Base-by-base conservation (phyloP, 2,888 invertebrate genomes). In the Chaetogeoica ovagalla region DNA sequence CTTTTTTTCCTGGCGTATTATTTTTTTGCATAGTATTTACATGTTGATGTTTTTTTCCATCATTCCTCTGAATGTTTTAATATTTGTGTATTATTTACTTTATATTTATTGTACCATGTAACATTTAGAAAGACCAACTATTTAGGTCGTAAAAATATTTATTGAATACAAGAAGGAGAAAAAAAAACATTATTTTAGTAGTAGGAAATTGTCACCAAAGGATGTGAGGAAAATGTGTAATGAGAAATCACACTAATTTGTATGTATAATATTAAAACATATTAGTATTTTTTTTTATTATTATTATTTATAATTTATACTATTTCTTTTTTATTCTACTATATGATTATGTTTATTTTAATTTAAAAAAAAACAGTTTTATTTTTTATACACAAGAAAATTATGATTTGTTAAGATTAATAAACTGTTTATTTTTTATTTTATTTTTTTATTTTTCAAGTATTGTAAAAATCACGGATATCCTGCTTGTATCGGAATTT, bases 171-270 rank as follows among this genome's bases (percentile, higher is more conserved):
- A 60, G 37, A 57, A 65, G 65, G 52, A 62, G 65, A 59, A 75
- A 74, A 65, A 57, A 59, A 65, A 5, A 75, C 48, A 71, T 63
- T 63, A 79, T 79, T 71, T 77, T 79, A 77, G 77, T 79, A 71
- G 63, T 79, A 79, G 79, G 30, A 79, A 79, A 79, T 79, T 57
- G 71, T 57, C 79, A 79, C 79, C 79, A 79, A 79, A 79, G 79
- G 79, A 79, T 79, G 63, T 63, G 63, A 71, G 63, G 63, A 79
- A 77, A 77, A 62, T 43, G 63, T 79, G 55, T 79, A 79, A 62
- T 63, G 55, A 39, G 39, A 66, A 62, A 62, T 77, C 60, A 69
- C 79, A 79, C 79, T 48, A 63, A 70, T 63, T 57, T 62, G 62
- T 77, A 70, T 77, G 60, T 77, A 69, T 70, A 63, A 43, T n/a